Evolutionary conservation across 2,797 vertebrate species (phyloP).

Genomic region (Sorex maritimensis): DNA sequence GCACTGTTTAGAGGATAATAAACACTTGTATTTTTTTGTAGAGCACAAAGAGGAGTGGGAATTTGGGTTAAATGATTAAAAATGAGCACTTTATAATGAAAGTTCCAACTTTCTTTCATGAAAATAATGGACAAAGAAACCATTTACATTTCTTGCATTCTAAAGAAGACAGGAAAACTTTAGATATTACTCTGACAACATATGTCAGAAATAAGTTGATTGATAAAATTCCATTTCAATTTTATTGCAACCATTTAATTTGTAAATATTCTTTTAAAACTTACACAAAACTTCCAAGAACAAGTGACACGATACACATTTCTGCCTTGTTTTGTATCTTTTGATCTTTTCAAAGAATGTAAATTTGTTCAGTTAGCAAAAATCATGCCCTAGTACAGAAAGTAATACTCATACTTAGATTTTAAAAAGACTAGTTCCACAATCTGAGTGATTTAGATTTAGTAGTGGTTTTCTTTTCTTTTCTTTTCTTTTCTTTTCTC

Average conservation of each 20-base stretch:
- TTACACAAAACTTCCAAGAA: conserved; percentile 3
- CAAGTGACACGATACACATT: not conserved
- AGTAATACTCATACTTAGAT: not conserved
- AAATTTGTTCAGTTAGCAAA: not conserved
- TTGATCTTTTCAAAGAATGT: not conserved
- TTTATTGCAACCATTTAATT: conserved; percentile 22
- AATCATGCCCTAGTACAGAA: not conserved
- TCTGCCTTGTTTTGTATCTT: not conserved
- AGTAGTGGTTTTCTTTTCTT: conserved; percentile 15
- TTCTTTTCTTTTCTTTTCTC: too few relatives aligned
- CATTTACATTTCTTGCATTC: not conserved
- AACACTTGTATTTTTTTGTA: not conserved
- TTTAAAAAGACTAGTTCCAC: not conserved
- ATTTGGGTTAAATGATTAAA: not conserved
- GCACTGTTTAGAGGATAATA: not conserved
- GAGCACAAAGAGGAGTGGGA: not conserved
- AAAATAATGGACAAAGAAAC: not conserved
- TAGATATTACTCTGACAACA: not conserved
- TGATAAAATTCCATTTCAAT: conserved; percentile 45
- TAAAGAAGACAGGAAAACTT: conserved; percentile 4
- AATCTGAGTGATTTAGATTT: not conserved
- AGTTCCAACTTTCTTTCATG: not conserved
- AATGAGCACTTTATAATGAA: not conserved
- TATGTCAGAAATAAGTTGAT: not conserved
- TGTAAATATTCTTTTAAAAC: conserved; percentile 50